These are phyloP conservation scores for Sebastes kiyomatsui DNA, from an alignment of 2,797 vertebrate genomes.

Conservation along the genomic window DNA sequence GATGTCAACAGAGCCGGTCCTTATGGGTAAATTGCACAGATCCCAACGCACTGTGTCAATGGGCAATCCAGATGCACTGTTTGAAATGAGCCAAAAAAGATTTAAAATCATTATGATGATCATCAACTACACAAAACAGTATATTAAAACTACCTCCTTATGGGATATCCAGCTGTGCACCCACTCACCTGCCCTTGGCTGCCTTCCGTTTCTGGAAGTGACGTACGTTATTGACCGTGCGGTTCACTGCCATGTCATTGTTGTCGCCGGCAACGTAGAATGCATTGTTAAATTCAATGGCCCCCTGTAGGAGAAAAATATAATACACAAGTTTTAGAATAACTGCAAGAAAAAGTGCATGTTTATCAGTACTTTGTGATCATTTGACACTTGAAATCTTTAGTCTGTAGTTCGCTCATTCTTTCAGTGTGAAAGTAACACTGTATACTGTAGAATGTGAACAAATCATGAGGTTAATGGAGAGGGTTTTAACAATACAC, in stretches of 20 bases:
- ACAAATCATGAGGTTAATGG: background rate
- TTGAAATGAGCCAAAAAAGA: background rate
- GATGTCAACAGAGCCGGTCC: constrained; percentile 90
- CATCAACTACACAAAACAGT: background rate
- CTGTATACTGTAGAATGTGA: background rate
- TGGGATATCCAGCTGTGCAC: background rate
- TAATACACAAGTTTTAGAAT: background rate
- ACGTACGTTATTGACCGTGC: constrained; percentile 91
- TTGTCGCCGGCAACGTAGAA: constrained; percentile 96
- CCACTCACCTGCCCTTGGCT: constrained; percentile 85
- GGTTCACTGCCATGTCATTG: constrained; percentile 91
- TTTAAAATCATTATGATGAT: background rate
- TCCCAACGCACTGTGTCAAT: constrained; percentile 94
- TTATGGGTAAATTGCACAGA: constrained; percentile 89
- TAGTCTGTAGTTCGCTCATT: background rate
- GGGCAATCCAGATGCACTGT: constrained; percentile 82
- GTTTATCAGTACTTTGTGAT: background rate
- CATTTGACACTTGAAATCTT: background rate
- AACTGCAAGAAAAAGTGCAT: background rate
- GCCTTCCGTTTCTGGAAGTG: constrained; percentile 90
- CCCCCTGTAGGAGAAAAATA: constrained; percentile 82
- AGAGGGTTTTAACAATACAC: background rate
- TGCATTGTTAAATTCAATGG: constrained; percentile 89
- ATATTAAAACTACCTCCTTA: background rate
- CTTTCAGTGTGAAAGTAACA: background rate